phyloP scores from a whole-genome alignment of 2,888 invertebrate genomes.

The Furcula furcula region DNA sequence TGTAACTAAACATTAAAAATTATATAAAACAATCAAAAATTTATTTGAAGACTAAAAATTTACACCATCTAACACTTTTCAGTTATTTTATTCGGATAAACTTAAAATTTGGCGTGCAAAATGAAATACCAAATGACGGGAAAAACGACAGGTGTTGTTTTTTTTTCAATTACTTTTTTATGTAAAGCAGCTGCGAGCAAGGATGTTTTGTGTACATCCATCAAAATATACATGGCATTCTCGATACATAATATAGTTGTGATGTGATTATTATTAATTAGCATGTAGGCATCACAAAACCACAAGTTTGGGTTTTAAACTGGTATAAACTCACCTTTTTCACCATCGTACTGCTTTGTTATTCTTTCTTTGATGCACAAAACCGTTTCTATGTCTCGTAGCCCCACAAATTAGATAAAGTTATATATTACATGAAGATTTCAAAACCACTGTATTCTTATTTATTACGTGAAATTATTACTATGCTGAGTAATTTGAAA shows the following conservation, averaged over 20 bases:
- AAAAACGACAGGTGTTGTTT: slow-evolving; percentile 32
- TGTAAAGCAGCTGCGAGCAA: background rate
- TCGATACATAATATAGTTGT: too few relatives aligned
- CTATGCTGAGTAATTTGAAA: slow-evolving; percentile 28
- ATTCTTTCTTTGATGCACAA: slow-evolving; percentile 17
- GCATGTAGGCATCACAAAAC: too few relatives aligned
- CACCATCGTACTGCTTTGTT: slow-evolving; percentile 41
- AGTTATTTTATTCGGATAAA: slow-evolving; percentile 20
- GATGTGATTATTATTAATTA: too few relatives aligned
- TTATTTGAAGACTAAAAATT: slow-evolving; percentile 19
- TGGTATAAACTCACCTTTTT: slow-evolving; percentile 47
- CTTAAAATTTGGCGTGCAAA: slow-evolving; percentile 36
- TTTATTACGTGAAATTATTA: slow-evolving; percentile 16
- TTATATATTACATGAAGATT: slow-evolving; percentile 20
- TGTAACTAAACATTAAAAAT: too few relatives aligned
- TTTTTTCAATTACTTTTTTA: slow-evolving; percentile 10
- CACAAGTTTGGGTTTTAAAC: slow-evolving; percentile 3
- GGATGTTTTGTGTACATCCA: background rate
- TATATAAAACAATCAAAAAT: too few relatives aligned
- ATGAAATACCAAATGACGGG: slow-evolving; percentile 20
- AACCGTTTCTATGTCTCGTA: slow-evolving; percentile 11
- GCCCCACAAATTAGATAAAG: slow-evolving; percentile 2
- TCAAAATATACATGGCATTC: too few relatives aligned
- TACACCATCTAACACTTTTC: slow-evolving; percentile 18
- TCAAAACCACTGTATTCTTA: slow-evolving; percentile 24